Evolutionary conservation across 2,113 vertebrate species (phyloP), one percentile per base, ranked within the genome.

Genomic region (Gymnogyps californianus): DNA sequence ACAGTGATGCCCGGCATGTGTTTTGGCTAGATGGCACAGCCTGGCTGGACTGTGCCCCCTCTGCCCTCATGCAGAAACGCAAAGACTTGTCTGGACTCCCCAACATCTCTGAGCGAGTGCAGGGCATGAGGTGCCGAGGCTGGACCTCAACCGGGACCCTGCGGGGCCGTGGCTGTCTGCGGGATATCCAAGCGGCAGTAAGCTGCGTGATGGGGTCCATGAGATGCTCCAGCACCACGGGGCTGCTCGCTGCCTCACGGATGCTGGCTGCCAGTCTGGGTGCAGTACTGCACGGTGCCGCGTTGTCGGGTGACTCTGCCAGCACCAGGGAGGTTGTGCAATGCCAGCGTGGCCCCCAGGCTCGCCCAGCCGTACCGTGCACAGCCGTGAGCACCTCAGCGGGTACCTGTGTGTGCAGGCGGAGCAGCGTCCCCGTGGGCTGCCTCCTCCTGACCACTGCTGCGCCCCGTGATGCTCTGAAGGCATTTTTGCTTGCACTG

Each of bases 161-260:
- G 2, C 0, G 4, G 66, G 42, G 16, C 51, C 0, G 4, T 31
- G 51, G 54, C n/a, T 79, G 31, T 28, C 29, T 29, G 29, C 6
- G 12, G 21, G 9, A 5, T n/a, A 15, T 16, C 25, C 20, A 9
- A 19, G 52, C 0, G 1, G 64, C 54, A 34, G 7, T 4, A 26
- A 42, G 36, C 24, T 0, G 8, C 16, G 28, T 1, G 2, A 26
- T 66, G 61, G 20, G 28, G 16, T 28, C 67, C 0, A 0, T 14
- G 54, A 54, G 47, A 16, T 72, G 47, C 62, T 58, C 21, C 28
- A 34, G 52, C 31, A 19, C 62, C 0, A 0, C 0, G 0, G n/a
- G 29, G 44, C 10, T 12, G 17, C 31, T 67, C 1, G 0, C 17
- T 29, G 46, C 52, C 36, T 34, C 7, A 4, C 0, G 7, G 74